These are phyloP conservation scores for Dinoponera quadriceps DNA, from an alignment of 1,140 invertebrate genomes.

Conservation along the genomic window DNA sequence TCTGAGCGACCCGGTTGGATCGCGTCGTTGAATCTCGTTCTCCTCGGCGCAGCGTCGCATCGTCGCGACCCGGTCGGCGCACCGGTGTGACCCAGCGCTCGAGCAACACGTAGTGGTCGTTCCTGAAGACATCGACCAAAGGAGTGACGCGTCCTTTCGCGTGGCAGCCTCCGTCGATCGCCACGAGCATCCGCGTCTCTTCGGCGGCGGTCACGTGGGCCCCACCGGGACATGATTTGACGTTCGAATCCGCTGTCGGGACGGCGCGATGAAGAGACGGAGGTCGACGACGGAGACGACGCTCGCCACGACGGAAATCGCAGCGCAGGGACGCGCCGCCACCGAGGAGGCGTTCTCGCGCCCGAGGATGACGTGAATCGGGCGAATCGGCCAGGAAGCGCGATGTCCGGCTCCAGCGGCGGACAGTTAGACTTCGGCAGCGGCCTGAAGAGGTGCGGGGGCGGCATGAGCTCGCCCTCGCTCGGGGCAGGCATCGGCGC, in stretches of 20 bases:
- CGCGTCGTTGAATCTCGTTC: neutral
- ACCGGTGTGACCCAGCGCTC: conserved; percentile 25
- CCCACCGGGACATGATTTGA: conserved; percentile 7
- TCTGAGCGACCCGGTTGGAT: neutral
- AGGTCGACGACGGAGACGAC: neutral
- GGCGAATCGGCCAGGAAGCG: conserved; percentile 4
- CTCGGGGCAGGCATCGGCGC: conserved; percentile 78
- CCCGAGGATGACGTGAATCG: neutral
- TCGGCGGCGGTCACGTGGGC: conserved; percentile 3
- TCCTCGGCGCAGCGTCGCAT: neutral
- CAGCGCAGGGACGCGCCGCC: neutral
- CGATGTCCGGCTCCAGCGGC: conserved; percentile 80
- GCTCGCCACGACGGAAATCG: neutral
- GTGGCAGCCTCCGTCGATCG: conserved; percentile 54
- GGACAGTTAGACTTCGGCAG: conserved; percentile 81
- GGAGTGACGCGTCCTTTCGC: conserved; percentile 48
- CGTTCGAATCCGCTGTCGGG: neutral
- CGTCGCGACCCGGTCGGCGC: neutral
- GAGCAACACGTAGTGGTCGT: neutral
- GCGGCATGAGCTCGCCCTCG: conserved; percentile 85
- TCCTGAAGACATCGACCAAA: conserved; percentile 37
- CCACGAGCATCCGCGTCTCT: conserved; percentile 29
- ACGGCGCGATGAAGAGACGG: conserved; percentile 34
- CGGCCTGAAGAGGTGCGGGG: conserved; percentile 86
- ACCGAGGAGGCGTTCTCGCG: neutral